A percentile compares a stretch with the other conserved stretches of the same genome.
phyloP scores from a whole-genome alignment of 2,113 vertebrate species.

The Opisthocomus hoazin region DNA sequence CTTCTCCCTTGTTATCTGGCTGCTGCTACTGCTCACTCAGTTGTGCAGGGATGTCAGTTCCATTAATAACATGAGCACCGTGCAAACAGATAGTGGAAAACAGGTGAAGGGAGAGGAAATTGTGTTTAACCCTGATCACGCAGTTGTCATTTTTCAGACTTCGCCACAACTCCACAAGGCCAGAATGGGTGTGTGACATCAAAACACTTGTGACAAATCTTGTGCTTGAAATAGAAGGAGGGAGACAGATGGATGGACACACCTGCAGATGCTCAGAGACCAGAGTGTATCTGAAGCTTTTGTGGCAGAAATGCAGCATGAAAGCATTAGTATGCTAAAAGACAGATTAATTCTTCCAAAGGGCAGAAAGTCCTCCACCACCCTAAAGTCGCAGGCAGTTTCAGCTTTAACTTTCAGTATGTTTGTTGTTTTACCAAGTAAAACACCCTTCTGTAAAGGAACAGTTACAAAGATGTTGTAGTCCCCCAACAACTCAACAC shows the following conservation, averaged over 20 bases:
- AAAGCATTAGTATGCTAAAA: not conserved
- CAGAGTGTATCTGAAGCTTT: not conserved
- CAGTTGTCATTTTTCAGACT: conserved; percentile 71
- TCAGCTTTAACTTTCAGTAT: not conserved
- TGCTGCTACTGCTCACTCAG: conserved; percentile 70
- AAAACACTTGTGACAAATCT: conserved; percentile 56
- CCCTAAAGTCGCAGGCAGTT: not conserved
- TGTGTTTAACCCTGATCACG: conserved; percentile 67
- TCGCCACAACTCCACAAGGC: not conserved
- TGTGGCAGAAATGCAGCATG: not conserved
- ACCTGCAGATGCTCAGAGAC: not conserved
- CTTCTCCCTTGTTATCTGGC: conserved; percentile 72
- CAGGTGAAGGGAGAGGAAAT: conserved; percentile 70
- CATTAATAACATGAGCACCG: conserved; percentile 72
- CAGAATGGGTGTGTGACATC: conserved; percentile 9
- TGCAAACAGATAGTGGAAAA: conserved; percentile 65
- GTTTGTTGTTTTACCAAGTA: not conserved
- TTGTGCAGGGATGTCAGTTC: conserved; percentile 74
- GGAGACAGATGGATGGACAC: conserved; percentile 9
- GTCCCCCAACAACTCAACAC: not conserved
- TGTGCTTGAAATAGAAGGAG: not conserved
- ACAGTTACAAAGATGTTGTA: not conserved
- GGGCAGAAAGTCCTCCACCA: not conserved
- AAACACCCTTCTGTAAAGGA: not conserved
- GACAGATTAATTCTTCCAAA: not conserved